These are phyloP conservation scores for Nomada ruficornis DNA, from an alignment of 2,888 invertebrate genomes.

Conservation along the genomic window DNA sequence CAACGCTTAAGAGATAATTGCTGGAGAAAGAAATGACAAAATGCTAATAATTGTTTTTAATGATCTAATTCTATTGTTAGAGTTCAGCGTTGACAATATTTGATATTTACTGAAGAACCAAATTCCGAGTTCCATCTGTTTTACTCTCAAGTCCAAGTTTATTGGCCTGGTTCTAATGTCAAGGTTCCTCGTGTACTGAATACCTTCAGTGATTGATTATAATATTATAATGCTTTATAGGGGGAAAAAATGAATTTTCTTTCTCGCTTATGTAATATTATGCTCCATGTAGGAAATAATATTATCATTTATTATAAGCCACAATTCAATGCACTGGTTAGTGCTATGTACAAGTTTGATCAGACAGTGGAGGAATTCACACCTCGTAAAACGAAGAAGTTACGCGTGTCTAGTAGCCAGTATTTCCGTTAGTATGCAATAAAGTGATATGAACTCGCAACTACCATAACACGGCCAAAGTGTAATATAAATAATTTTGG, in stretches of 20 bases:
- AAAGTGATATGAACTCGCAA: not conserved
- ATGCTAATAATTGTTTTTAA: no score
- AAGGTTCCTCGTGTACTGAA: slow-evolving; percentile 53
- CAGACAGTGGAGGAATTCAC: no score
- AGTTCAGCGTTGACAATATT: not conserved
- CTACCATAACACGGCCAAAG: not conserved
- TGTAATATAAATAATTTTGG: not conserved
- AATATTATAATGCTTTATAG: not conserved
- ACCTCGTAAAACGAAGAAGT: no score
- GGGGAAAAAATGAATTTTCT: not conserved
- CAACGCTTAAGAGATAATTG: no score
- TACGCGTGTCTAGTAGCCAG: no score
- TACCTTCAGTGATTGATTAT: slow-evolving; percentile 36
- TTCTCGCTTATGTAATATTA: not conserved
- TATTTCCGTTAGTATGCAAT: no score
- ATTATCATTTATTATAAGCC: no score
- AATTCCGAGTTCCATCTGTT: slow-evolving; percentile 17
- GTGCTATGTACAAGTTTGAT: no score
- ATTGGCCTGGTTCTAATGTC: slow-evolving; percentile 49
- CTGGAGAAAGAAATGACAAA: no score
- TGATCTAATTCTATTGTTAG: no score
- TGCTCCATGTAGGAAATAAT: not conserved
- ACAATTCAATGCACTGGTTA: no score
- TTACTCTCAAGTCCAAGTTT: slow-evolving; percentile 45
- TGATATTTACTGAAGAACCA: not conserved